Percentiles rank a stretch among this genome's conserved stretches.
These are phyloP conservation scores for Campylorhamphus procurvoides DNA, from an alignment of 2,113 vertebrate genomes.

Conservation along the genomic window DNA sequence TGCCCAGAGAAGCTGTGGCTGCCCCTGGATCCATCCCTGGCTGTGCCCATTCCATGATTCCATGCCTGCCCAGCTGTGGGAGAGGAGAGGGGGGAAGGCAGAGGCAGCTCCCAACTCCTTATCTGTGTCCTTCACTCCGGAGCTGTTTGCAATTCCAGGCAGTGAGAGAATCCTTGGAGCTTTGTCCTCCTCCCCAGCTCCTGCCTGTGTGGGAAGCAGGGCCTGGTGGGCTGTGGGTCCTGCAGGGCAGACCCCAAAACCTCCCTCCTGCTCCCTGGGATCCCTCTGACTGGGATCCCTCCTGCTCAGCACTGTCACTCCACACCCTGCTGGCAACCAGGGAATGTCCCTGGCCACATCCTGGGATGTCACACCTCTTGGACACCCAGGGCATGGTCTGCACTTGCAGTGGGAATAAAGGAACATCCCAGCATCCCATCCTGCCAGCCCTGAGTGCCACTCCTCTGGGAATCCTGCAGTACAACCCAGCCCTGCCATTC, in stretches of 20 bases:
- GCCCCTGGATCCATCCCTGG: not conserved
- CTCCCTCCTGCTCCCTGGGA: rapidly evolving
- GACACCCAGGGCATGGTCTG: not conserved
- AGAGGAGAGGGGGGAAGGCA: not conserved
- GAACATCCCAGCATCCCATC: not conserved
- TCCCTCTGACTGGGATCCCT: not conserved
- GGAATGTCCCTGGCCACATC: not conserved
- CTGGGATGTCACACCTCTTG: not conserved
- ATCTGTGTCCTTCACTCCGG: not conserved
- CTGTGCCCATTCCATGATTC: not conserved
- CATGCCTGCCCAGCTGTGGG: not conserved
- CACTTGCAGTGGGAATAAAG: not conserved
- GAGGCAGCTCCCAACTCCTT: not conserved
- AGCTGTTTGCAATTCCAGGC: slow-evolving; percentile 12
- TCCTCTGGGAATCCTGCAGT: not conserved
- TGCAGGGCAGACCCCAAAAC: not conserved
- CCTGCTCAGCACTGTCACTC: not conserved
- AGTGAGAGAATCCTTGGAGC: not conserved
- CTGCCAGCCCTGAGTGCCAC: not conserved
- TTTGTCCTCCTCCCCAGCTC: not conserved
- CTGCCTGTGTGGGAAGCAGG: rapidly evolving
- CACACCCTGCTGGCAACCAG: not conserved
- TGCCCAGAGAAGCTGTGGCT: not conserved
- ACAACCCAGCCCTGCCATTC: not conserved
- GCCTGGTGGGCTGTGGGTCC: not conserved